These are phyloP conservation scores for Rhagoletis pomonella DNA, from an alignment of 1,140 invertebrate species.

Conservation along the genomic window DNA sequence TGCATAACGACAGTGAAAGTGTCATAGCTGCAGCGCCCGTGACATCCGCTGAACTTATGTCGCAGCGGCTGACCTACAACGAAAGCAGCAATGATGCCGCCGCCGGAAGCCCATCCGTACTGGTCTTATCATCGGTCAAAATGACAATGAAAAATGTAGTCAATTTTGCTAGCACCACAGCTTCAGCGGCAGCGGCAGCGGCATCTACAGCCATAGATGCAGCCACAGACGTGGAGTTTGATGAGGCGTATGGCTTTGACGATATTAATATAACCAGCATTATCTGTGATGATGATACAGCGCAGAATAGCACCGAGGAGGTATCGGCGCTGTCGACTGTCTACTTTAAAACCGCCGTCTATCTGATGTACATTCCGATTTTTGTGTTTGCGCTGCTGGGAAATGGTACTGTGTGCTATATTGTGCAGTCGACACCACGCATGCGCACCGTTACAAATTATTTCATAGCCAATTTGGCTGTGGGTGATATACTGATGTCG, in stretches of 20 bases:
- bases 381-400: conserved; percentile 85
- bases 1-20: conserved; percentile 49
- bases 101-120: neutral
- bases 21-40: neutral
- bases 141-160: conserved; percentile 42
- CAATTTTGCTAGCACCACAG: conserved; percentile 20
- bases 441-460: conserved; percentile 93
- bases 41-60: neutral
- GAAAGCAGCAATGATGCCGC: neutral
- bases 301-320: conserved; percentile 53
- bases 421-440: conserved; percentile 83
- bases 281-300: conserved; percentile 20
- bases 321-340: conserved; percentile 68
- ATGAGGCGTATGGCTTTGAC: neutral
- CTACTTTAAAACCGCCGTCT: conserved; percentile 81
- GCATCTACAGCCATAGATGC: neutral
- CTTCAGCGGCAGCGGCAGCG: neutral
- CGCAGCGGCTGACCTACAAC: neutral
- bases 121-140: conserved; percentile 28
- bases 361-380: conserved; percentile 83
- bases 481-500: conserved; percentile 90
- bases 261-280: conserved; percentile 18
- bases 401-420: conserved; percentile 88
- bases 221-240: neutral
- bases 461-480: conserved; percentile 89